Evolutionary conservation across 92 coral and sea anemone species (phyloP), one percentile per base, ranked within the genome.

Genomic region (Epizoanthus ramosus): DNA sequence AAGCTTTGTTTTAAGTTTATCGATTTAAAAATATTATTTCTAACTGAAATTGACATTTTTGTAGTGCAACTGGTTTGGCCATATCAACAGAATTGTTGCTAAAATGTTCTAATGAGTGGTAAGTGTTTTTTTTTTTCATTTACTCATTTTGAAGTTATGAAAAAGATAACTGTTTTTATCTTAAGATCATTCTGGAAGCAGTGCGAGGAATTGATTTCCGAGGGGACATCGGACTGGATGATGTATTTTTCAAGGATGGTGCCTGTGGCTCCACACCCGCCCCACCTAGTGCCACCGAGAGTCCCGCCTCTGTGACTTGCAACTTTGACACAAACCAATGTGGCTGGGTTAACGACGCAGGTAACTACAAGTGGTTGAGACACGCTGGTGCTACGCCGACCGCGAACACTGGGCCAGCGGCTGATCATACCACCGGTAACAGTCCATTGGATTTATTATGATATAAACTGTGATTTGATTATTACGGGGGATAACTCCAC

Each of bases 371-470:
- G 14, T 92, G 95, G 95, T 39, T 59, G 3, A 54, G 88, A 39
- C 89, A 90, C 69, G 23, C 81, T 9, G 85, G 85, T 58, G 61
- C 69, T 37, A 92, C 95, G 0, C 52, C 80, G 64, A 90, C 93
- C 16, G 56, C 73, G 73, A 52, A 87, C 33, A 92, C 93, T 37
- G 95, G 95, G 21, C 95, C 95, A 24, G 17, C 59, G 63, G 18
- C 73, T n/a, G 95, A 92, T 58, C 95, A 89, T 79, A 92, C 95
- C 5, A 63, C 73, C 8, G 93, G 95, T 61, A 92, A 37, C 43
- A 6, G 43, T 3, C 3, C 5, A 37, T 37, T 37, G 43, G 43
- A 37, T 37, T 37, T 37, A 37, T 37, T 37, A 37, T 37, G 43
- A 37, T 37, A 37, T 37, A 37, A 37, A 37, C 4, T 37, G 43